These are phyloP conservation scores for Lasioglossum lativentre DNA, from an alignment of 2,888 invertebrate genomes.

Conservation along the genomic window DNA sequence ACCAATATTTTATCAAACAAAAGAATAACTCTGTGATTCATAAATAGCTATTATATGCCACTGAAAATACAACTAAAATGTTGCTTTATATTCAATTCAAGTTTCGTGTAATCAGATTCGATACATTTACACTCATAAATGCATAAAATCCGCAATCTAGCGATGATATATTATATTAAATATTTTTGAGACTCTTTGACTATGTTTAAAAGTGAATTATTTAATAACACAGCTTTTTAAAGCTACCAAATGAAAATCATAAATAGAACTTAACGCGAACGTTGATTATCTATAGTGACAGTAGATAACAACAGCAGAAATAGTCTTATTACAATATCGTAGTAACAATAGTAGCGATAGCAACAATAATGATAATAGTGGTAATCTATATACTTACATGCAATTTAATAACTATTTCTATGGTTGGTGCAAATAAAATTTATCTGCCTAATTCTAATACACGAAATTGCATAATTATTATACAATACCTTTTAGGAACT, in stretches of 20 bases:
- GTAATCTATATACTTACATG: slow-evolving; percentile 38
- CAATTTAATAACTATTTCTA: slow-evolving; percentile 29
- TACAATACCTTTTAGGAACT: slow-evolving; percentile 69
- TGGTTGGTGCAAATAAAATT: slow-evolving; percentile 43
- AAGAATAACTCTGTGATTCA: not conserved
- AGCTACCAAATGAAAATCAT: slow-evolving; percentile 19
- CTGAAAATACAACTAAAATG: not conserved
- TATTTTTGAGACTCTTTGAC: not conserved
- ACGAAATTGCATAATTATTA: slow-evolving; percentile 56
- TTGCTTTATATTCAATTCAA: not conserved
- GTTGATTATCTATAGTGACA: slow-evolving; percentile 16
- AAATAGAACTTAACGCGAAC: slow-evolving; percentile 16
- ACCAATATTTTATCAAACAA: not conserved
- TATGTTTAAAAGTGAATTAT: not conserved
- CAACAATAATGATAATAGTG: slow-evolving; percentile 23
- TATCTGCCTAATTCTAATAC: slow-evolving; percentile 51
- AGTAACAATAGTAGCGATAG: slow-evolving; percentile 22
- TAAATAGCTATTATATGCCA: not conserved
- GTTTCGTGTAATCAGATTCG: not conserved
- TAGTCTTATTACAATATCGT: slow-evolving; percentile 18
- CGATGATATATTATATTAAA: not conserved
- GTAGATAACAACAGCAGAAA: slow-evolving; percentile 21
- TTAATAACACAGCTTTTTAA: slow-evolving; percentile 12
- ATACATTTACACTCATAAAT: not conserved
- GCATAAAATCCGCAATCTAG: not conserved